phyloP scores from a whole-genome alignment of 1,140 invertebrate genomes.

The Formica selysi region DNA sequence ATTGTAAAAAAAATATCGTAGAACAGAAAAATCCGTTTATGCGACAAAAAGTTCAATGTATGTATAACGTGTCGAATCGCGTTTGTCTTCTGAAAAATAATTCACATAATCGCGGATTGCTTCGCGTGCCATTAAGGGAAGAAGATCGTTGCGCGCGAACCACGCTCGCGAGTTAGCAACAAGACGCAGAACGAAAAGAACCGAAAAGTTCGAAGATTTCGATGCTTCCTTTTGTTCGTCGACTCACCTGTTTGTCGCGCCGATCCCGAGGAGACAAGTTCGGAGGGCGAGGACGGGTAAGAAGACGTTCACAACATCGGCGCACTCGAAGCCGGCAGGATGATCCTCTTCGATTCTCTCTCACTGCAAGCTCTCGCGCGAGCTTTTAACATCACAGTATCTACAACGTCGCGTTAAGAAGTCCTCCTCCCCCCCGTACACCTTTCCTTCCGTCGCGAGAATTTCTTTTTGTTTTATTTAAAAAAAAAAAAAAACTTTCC shows the following conservation, averaged over 20 bases:
- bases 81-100: not conserved
- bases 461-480: conserved; percentile 32
- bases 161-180: not conserved
- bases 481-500: conserved; percentile 15
- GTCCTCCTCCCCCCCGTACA: conserved; percentile 31
- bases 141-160: not conserved
- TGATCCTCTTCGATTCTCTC: conserved; percentile 64
- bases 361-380: conserved; percentile 67
- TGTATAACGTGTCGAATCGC: not conserved
- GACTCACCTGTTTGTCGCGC: conserved; percentile 72
- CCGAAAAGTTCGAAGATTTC: not conserved
- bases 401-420: conserved; percentile 40
- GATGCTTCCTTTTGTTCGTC: not conserved
- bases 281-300: conserved; percentile 65
- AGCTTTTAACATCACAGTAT: conserved; percentile 62
- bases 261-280: conserved; percentile 66
- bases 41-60: not conserved
- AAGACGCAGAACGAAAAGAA: not conserved
- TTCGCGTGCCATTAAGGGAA: conserved; percentile 14
- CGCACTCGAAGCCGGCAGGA: conserved; percentile 66
- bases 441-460: conserved; percentile 41
- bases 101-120: not conserved
- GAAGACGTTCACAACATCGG: conserved; percentile 73
- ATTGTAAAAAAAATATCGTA: not conserved
- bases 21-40: not conserved